Conservation (phyloP, 2,797 vertebrate genomes). For the Parauchenoglanis punctatus region DNA sequence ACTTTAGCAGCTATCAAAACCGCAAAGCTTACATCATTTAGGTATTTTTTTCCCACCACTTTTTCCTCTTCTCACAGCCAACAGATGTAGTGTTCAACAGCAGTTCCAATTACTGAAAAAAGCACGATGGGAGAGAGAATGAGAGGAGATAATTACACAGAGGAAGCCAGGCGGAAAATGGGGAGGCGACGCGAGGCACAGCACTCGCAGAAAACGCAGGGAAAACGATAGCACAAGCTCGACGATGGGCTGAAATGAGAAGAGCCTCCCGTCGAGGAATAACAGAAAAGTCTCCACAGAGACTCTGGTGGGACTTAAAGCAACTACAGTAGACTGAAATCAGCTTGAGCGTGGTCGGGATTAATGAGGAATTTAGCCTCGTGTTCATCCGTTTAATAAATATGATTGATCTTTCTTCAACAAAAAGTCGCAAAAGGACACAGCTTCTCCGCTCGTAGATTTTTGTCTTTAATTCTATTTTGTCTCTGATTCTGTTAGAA, state of each 20-base stretch:
- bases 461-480: conserved; percentile 7
- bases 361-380: conserved; percentile 23
- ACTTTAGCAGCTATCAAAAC: conserved; percentile 60
- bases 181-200: conserved; percentile 55
- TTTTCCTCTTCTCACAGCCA: conserved; percentile 61
- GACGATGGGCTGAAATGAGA: background rate
- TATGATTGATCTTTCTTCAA: background rate
- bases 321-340: background rate
- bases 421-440: conserved; percentile 10
- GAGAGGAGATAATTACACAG: conserved; percentile 70
- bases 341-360: background rate
- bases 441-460: background rate
- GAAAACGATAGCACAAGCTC: conserved; percentile 24
- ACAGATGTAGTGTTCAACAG: conserved; percentile 72
- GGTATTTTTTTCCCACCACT: conserved; percentile 58
- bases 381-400: conserved; percentile 16
- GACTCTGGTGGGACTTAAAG: background rate
- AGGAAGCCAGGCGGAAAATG: conserved; percentile 69
- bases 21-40: conserved; percentile 52
- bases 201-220: conserved; percentile 54
- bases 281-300: background rate
- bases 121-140: conserved; percentile 37
- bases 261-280: background rate
- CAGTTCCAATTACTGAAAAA: conserved; percentile 69
- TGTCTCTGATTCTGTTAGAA: background rate